Base-by-base conservation (phyloP, 2,888 invertebrate species). In the Furcula furcula region DNA sequence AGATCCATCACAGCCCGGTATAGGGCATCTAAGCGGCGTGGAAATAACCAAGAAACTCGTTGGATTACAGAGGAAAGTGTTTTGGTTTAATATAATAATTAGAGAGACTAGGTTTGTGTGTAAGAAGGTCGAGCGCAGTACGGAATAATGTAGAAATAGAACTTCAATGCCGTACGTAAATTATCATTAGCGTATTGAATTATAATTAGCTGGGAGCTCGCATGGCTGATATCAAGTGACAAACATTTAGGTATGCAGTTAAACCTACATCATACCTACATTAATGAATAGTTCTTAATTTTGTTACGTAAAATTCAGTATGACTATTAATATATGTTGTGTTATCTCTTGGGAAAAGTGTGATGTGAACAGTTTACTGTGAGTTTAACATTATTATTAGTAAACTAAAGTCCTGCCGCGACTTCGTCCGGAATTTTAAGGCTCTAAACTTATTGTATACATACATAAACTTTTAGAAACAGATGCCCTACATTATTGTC, bases 1-100 rank as follows among this genome's bases (percentile, higher is more conserved):
- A 68, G 98, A 97, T 69, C 98, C 98, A 88, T 98, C 98, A 91
- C 98, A 98, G 76, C 96, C 96, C 79, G 96, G 96, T 83, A 96
- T 96, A 68, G 96, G 96, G 91, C 96, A 96, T 92, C 95, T 95
- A 92, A 83, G 89, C 89, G 85, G 91, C 91, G 90, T 91, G 91
- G 78, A 91, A 91, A 85, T 83, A 75, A 79, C 63, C 76, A 82
- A 84, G 56, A 73, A 70, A 76, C 77, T 75, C 58, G 69, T 71
- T 76, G 76, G 41, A 58, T 58, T 58, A 55, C 39, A 55, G 55
- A 48, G 46, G 54, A 45, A 31, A 23, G 22, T 36, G 7, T 12
- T 21, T 25, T 21, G 16, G 7, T 23, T 11, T 5, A 14, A 15
- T 10, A 14, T 7, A 9, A 9, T 12, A 26, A 38, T 34, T 40